phyloP scores from a whole-genome alignment of 2,113 vertebrate genomes.

The Stigmatopora nigra region DNA sequence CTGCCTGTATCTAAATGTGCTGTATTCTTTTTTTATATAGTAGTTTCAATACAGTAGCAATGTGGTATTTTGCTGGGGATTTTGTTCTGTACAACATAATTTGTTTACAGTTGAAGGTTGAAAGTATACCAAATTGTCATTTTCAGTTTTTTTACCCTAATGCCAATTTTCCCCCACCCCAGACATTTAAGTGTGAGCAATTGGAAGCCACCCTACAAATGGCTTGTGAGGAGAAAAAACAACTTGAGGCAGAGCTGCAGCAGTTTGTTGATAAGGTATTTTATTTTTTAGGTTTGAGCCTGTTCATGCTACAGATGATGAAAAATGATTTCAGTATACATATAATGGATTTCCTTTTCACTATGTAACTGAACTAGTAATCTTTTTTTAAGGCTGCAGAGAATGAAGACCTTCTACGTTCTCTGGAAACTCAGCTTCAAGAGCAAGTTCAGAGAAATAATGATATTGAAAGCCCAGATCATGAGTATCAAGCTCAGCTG shows the following conservation, averaged over 20 bases:
- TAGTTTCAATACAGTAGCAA: too few species aligned
- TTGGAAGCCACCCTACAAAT: neutral
- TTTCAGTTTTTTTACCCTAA: neutral
- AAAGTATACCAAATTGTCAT: neutral
- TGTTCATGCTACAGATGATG: neutral
- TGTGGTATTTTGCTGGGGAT: too few species aligned
- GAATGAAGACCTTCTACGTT: neutral
- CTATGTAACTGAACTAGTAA: neutral
- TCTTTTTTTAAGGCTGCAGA: neutral
- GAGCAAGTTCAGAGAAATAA: neutral
- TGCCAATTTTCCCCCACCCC: neutral
- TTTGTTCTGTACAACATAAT: too few species aligned
- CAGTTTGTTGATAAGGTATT: neutral
- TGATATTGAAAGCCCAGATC: neutral
- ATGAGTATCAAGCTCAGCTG: neutral
- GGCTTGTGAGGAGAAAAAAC: neutral
- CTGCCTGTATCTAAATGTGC: too few species aligned
- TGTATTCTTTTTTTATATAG: too few species aligned
- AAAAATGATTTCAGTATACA: neutral
- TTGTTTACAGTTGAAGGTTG: too few species aligned
- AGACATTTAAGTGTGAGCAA: neutral
- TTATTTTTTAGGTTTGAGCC: neutral
- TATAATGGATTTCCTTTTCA: neutral
- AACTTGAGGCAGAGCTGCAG: neutral
- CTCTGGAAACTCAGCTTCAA: neutral